Conservation (phyloP, 2,113 vertebrate genomes). For the Diadophis punctatus region DNA sequence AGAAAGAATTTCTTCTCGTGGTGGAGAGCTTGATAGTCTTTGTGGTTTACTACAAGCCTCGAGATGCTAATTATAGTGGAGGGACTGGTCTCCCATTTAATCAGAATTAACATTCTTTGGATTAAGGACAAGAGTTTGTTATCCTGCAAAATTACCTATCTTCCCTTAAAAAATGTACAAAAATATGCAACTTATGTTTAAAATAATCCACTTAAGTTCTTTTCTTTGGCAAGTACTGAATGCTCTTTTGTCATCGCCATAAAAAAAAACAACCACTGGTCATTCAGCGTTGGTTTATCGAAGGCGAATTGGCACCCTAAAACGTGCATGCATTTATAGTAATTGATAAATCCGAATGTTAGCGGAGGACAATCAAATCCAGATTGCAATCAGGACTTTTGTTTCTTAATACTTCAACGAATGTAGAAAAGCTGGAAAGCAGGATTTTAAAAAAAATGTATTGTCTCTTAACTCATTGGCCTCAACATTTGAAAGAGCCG, state of each 20-base stretch:
- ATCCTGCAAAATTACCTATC: slow-evolving; percentile 38
- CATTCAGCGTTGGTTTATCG: not conserved
- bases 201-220: not conserved
- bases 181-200: not conserved
- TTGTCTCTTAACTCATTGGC: slow-evolving; percentile 15
- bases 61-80: slow-evolving; percentile 61
- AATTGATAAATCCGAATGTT: not conserved
- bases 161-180: slow-evolving; percentile 17
- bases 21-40: slow-evolving; percentile 49
- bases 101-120: slow-evolving; percentile 46
- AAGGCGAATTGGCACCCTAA: slow-evolving; percentile 19
- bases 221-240: not conserved
- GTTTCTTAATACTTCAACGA: not conserved
- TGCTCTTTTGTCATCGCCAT: not conserved
- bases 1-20: slow-evolving; percentile 53
- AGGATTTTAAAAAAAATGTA: not conserved
- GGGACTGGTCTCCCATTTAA: slow-evolving; percentile 57
- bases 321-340: not conserved
- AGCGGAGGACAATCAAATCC: not conserved
- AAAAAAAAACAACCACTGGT: not conserved
- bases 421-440: not conserved
- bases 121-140: slow-evolving; percentile 43
- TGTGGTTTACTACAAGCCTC: slow-evolving; percentile 68
- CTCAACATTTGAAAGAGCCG: no score
- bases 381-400: not conserved